Conservation (phyloP, 1,140 invertebrate genomes). For the Drosophila virilis region DNA sequence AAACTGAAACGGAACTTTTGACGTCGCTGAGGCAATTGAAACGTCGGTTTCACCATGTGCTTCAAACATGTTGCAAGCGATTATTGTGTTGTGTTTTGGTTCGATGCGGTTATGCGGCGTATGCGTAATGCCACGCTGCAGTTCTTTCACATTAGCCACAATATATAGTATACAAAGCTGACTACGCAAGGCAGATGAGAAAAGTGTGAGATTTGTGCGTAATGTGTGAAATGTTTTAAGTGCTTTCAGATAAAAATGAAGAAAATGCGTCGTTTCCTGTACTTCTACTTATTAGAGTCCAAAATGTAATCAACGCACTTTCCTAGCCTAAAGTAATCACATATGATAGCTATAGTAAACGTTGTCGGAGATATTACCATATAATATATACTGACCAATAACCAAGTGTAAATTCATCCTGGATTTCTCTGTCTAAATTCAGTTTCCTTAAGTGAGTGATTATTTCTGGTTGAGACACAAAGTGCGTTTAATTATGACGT, state of each 20-base stretch:
- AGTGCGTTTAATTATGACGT: constrained; percentile 21
- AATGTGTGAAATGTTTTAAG: too few relatives aligned
- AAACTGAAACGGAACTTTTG: constrained; percentile 41
- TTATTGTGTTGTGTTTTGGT: constrained; percentile 76
- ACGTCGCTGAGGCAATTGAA: constrained; percentile 23
- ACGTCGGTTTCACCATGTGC: constrained; percentile 60
- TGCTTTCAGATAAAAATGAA: too few relatives aligned
- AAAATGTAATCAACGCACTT: too few relatives aligned
- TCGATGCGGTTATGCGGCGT: constrained; percentile 50
- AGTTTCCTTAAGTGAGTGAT: constrained; percentile 40
- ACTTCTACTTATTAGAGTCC: too few relatives aligned
- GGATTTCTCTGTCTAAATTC: not conserved
- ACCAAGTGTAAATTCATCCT: not conserved
- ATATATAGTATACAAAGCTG: constrained; percentile 53
- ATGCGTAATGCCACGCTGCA: constrained; percentile 38
- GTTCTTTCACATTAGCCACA: constrained; percentile 28
- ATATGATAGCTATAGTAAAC: not conserved
- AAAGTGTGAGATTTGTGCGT: too few relatives aligned
- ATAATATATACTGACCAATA: not conserved
- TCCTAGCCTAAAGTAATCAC: not conserved
- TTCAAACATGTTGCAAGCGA: constrained; percentile 68
- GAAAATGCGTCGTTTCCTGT: too few relatives aligned
- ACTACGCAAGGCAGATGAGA: too few relatives aligned
- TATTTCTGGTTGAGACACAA: constrained; percentile 9
- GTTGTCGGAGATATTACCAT: not conserved